These are phyloP conservation scores for Vultur gryphus DNA, from an alignment of 2,797 vertebrate species.

Conservation along the genomic window DNA sequence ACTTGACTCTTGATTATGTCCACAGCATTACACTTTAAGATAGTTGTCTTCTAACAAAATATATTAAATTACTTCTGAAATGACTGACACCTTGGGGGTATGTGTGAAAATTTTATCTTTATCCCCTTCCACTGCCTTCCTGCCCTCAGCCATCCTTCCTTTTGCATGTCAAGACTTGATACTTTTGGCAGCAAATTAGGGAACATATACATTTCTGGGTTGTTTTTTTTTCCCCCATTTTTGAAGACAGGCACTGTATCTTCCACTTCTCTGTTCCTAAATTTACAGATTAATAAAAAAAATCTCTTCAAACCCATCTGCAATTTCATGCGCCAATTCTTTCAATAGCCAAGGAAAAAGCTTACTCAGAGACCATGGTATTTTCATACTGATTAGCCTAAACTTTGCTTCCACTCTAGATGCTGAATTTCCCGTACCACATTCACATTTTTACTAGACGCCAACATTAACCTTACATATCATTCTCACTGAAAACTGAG, in stretches of 20 bases:
- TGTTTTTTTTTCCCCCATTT: not conserved
- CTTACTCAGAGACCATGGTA: not conserved
- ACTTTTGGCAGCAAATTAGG: not conserved
- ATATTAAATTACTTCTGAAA: not conserved
- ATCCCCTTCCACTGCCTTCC: not conserved
- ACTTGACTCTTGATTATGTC: not conserved
- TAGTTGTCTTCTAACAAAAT: not conserved
- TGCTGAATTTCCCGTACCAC: not conserved
- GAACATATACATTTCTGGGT: not conserved
- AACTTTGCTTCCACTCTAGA: not conserved
- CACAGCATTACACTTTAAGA: not conserved
- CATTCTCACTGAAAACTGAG: not conserved
- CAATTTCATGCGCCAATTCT: not conserved
- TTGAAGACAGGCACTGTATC: not conserved
- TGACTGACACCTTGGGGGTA: not conserved
- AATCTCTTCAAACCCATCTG: not conserved
- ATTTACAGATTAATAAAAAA: not conserved
- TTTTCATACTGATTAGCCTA: not conserved
- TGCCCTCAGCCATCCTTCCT: not conserved
- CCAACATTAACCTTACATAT: not conserved
- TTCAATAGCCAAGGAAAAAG: not conserved
- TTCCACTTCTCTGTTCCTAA: not conserved
- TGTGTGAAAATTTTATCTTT: not conserved
- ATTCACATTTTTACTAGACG: not conserved
- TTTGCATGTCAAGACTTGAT: not conserved